Percentiles rank a stretch among this genome's conserved stretches.
phyloP scores from a whole-genome alignment of 2,113 vertebrate genomes.

The Hippocampus abdominalis region DNA sequence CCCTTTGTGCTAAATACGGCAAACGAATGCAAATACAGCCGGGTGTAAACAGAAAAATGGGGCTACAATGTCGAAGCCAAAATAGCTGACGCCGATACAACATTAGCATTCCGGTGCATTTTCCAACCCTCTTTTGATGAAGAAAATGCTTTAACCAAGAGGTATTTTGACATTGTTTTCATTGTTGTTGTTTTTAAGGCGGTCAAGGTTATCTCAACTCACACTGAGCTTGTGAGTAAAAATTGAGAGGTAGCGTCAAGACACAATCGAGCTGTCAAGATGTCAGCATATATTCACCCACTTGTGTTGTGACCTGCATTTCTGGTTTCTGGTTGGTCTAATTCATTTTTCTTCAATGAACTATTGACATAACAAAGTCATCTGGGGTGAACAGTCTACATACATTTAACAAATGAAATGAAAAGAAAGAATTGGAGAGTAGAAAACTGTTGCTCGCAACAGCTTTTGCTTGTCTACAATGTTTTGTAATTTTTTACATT shows the following conservation, averaged over 20 bases:
- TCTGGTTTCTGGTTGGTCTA: no score
- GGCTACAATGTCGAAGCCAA: slow-evolving; percentile 1
- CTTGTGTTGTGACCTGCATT: no score
- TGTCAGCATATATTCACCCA: no score
- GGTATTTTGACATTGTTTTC: not conserved
- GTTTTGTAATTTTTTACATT: no score
- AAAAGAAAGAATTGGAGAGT: no score
- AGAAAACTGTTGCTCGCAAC: no score
- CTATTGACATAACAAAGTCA: no score
- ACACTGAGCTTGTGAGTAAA: not conserved
- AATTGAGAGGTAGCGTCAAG: not conserved
- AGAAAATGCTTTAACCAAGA: not conserved
- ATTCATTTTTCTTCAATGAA: no score
- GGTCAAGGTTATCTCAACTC: not conserved
- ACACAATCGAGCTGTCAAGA: not conserved
- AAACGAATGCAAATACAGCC: slow-evolving; percentile 22
- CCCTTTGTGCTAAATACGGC: slow-evolving; percentile 39
- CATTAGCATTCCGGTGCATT: not conserved
- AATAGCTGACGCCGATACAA: slow-evolving; percentile 1
- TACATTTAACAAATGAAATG: no score
- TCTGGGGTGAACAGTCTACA: no score
- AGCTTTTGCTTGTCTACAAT: no score
- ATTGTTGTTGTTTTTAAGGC: not conserved
- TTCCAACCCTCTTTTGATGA: not conserved
- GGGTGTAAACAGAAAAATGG: slow-evolving; percentile 9